These are phyloP conservation scores for Stenichneumon culpator DNA, from an alignment of 2,888 invertebrate genomes.

Conservation along the genomic window DNA sequence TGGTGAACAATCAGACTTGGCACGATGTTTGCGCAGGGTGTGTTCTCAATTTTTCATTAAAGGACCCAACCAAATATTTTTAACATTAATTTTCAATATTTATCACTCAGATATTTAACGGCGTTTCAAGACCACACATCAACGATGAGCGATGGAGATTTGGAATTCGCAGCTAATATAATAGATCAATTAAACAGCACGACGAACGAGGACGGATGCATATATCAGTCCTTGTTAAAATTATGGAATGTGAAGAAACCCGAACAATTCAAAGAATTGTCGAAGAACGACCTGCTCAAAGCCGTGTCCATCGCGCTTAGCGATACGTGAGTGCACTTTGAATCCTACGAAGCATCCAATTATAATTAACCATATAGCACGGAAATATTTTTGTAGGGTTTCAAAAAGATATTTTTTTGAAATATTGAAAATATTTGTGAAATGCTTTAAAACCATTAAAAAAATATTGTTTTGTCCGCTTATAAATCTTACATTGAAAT, in stretches of 20 bases:
- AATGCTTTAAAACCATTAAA: too few species aligned
- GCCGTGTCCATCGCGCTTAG: constrained; percentile 78
- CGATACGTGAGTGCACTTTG: constrained; percentile 75
- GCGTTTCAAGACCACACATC: constrained; percentile 78
- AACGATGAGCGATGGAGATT: constrained; percentile 61
- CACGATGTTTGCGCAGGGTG: constrained; percentile 83
- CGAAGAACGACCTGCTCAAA: constrained; percentile 73
- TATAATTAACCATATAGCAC: too few species aligned
- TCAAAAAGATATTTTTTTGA: too few species aligned
- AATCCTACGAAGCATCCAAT: neutral
- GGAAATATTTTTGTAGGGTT: too few species aligned
- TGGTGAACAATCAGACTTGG: constrained; percentile 80
- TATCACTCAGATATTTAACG: constrained; percentile 78
- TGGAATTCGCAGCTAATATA: constrained; percentile 69
- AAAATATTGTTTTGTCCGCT: too few species aligned
- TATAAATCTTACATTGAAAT: too few species aligned
- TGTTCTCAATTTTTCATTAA: constrained; percentile 49
- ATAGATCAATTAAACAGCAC: constrained; percentile 74
- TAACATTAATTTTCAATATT: neutral
- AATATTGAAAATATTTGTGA: too few species aligned
- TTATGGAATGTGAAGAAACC: constrained; percentile 76
- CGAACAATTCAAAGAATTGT: constrained; percentile 72
- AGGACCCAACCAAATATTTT: neutral
- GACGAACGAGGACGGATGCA: constrained; percentile 77
- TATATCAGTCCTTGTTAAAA: constrained; percentile 82